Conservation (phyloP, 1,140 invertebrate species). For the Hyles euphorbiae region DNA sequence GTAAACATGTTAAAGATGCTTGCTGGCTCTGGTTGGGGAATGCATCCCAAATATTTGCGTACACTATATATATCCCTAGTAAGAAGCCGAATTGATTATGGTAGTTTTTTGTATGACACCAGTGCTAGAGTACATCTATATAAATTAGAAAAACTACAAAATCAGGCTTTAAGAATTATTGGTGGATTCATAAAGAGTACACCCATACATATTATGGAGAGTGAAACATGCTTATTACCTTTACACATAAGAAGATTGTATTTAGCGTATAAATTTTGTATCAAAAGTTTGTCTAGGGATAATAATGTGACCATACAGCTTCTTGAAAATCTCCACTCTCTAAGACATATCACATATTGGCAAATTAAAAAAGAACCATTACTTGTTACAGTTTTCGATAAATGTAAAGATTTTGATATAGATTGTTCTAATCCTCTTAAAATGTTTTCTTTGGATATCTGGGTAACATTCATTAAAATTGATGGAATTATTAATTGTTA, state of each 20-base stretch:
- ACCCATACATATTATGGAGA: slow-evolving; percentile 8
- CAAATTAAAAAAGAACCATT: too few relatives aligned
- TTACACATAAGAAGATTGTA: not conserved
- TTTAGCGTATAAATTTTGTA: slow-evolving; percentile 11
- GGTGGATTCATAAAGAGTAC: slow-evolving; percentile 7
- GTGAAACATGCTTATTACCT: not conserved
- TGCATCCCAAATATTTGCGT: slow-evolving; percentile 21
- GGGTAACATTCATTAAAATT: too few relatives aligned
- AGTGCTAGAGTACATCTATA: not conserved
- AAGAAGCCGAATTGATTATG: slow-evolving; percentile 5
- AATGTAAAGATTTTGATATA: too few relatives aligned
- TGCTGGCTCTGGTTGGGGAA: slow-evolving; percentile 18
- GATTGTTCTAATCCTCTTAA: too few relatives aligned
- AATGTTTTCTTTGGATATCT: too few relatives aligned
- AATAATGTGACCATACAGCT: not conserved
- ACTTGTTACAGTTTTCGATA: too few relatives aligned
- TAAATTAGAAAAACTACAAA: slow-evolving; percentile 7
- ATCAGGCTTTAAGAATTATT: slow-evolving; percentile 5
- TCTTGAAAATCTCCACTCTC: too few relatives aligned
- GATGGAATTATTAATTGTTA: too few relatives aligned
- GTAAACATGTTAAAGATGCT: slow-evolving; percentile 18
- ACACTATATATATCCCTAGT: slow-evolving; percentile 12
- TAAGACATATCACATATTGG: too few relatives aligned
- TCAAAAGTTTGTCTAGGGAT: not conserved
- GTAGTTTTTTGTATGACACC: not conserved